Evolutionary conservation across 2,113 vertebrate species (phyloP).

Genomic region (Rallus limicola): DNA sequence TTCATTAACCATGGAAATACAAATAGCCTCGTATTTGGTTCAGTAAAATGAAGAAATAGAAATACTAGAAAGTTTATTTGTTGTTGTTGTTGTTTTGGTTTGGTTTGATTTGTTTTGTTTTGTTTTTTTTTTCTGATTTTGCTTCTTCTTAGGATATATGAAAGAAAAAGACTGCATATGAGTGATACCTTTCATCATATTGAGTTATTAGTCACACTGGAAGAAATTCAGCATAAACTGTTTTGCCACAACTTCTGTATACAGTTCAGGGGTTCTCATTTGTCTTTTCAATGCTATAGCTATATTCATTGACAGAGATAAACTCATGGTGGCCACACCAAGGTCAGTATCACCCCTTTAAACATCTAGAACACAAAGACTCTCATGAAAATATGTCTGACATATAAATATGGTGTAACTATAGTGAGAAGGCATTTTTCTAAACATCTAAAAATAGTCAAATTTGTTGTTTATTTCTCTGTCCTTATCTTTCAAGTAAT

Average conservation of each 20-base stretch:
- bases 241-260: not conserved
- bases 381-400: not conserved
- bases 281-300: not conserved
- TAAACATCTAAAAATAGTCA: not conserved
- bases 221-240: not conserved
- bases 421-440: not conserved
- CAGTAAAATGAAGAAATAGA: not conserved
- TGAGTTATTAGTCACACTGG: not conserved
- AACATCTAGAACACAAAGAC: not conserved
- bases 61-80: not conserved
- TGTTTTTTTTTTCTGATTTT: accelerated
- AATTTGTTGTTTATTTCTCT: not conserved
- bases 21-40: accelerated
- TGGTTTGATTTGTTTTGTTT: accelerated
- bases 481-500: not conserved
- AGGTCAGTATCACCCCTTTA: not conserved
- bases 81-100: not conserved
- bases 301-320: not conserved
- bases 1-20: not conserved
- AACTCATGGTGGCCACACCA: not conserved
- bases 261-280: not conserved
- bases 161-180: not conserved
- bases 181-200: not conserved
- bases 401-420: not conserved
- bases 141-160: not conserved